phyloP scores from a whole-genome alignment of 2,113 vertebrate species.

The Coreoperca whiteheadi region DNA sequence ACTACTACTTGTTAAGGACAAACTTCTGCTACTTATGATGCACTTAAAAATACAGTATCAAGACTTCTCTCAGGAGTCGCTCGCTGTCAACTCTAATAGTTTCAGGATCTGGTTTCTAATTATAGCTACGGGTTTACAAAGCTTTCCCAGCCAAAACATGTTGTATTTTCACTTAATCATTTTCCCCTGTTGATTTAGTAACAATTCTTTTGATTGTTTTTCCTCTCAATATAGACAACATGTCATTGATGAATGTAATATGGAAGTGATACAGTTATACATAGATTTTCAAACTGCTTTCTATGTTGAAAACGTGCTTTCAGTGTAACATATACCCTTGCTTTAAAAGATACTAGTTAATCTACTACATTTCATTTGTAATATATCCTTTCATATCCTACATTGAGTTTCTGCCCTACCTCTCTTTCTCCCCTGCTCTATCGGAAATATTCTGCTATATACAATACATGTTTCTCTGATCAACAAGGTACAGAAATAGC shows the following conservation, averaged over 20 bases:
- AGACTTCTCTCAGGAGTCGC: background rate
- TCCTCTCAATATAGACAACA: background rate
- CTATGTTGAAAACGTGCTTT: background rate
- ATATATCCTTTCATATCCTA: slow-evolving; percentile 6
- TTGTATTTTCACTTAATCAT: background rate
- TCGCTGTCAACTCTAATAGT: slow-evolving; percentile 42
- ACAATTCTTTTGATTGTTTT: background rate
- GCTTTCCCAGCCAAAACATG: background rate
- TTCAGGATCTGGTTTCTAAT: slow-evolving; percentile 36
- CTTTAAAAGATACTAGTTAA: background rate
- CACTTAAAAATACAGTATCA: background rate
- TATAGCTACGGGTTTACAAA: background rate
- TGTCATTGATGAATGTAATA: background rate
- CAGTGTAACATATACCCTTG: background rate
- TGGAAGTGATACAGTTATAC: background rate
- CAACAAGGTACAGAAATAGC: slow-evolving; percentile 78
- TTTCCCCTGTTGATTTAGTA: background rate
- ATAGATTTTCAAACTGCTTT: background rate
- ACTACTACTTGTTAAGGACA: background rate
- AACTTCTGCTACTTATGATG: background rate
- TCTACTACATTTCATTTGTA: background rate
- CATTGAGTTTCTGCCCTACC: background rate
- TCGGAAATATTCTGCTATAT: slow-evolving; percentile 48
- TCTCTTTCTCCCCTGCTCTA: slow-evolving; percentile 1
- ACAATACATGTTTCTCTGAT: slow-evolving; percentile 66